A percentile compares a stretch with the other conserved stretches of the same genome.
Conservation (phyloP, 2,888 invertebrate species). For the Erynnis tages region DNA sequence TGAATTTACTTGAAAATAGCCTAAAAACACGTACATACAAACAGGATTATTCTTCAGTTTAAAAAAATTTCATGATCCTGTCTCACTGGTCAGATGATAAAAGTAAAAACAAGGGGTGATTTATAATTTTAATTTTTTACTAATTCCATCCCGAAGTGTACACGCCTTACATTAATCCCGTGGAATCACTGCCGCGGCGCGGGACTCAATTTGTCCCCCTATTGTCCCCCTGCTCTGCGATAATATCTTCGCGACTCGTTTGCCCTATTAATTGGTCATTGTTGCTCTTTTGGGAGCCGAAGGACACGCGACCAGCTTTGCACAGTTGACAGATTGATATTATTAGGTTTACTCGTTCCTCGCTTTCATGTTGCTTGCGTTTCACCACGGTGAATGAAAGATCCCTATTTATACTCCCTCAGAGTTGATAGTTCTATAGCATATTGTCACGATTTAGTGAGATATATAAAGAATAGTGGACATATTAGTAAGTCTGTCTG, state of each 20-base stretch:
- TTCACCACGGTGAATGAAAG: not conserved
- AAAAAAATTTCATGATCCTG: too few species aligned
- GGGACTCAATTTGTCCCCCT: conserved; percentile 56
- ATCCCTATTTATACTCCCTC: not conserved
- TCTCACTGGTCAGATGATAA: too few species aligned
- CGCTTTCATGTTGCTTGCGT: not conserved
- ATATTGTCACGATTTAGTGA: not conserved
- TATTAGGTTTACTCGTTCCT: conserved; percentile 35
- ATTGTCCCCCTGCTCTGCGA: conserved; percentile 31
- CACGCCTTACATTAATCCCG: conserved; percentile 14
- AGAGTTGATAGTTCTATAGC: not conserved
- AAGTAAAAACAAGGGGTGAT: too few species aligned
- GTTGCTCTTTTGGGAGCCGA: conserved; percentile 53
- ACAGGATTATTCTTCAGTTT: too few species aligned
- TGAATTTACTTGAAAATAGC: too few species aligned
- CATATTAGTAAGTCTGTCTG: conserved; percentile 17
- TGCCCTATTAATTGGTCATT: conserved; percentile 62
- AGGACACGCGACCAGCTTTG: conserved; percentile 33
- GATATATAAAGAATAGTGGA: not conserved
- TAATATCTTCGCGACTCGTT: conserved; percentile 56
- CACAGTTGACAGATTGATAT: conserved; percentile 39
- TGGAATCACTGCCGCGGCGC: conserved; percentile 37
- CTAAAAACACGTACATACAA: too few species aligned
- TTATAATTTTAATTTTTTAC: too few species aligned
- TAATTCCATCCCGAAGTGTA: conserved; percentile 19